Evolutionary conservation across 2,113 vertebrate genomes (phyloP).

Genomic region (Microcebus tavaratra): DNA sequence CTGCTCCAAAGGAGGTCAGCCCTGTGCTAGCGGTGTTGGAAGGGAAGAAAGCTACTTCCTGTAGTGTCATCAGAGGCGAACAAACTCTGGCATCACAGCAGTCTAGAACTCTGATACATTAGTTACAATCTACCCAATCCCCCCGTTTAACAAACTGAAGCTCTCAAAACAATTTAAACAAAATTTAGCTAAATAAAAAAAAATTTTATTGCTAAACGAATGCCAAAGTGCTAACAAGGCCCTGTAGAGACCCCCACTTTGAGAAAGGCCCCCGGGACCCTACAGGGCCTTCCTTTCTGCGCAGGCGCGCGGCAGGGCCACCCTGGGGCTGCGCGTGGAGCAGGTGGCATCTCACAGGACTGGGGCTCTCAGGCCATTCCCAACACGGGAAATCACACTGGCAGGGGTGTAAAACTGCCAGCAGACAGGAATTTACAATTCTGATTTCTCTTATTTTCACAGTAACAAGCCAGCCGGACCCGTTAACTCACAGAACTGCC

Average conservation of each 20-base stretch:
- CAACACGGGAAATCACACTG: neutral
- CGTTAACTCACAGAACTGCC: neutral
- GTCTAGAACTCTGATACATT: rapidly evolving
- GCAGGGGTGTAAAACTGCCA: too few species aligned
- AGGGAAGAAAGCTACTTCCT: neutral
- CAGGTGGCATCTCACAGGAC: neutral
- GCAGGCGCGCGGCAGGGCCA: neutral
- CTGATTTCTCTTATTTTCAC: neutral
- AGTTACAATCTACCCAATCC: neutral
- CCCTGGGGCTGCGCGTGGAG: too few species aligned
- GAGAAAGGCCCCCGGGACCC: neutral
- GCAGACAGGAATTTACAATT: neutral
- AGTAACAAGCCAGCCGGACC: neutral
- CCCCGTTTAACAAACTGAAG: neutral
- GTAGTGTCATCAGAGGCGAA: neutral
- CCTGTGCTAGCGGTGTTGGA: neutral
- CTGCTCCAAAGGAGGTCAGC: neutral
- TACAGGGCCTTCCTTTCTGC: neutral
- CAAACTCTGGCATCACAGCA: rapidly evolving
- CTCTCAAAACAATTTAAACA: neutral
- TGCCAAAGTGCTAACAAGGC: neutral
- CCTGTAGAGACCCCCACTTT: neutral
- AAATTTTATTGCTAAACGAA: neutral
- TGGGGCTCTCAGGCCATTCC: neutral
- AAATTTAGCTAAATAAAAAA: neutral